Evolutionary conservation across 1,140 invertebrate species (phyloP).

Genomic region (Drepana arcuata): DNA sequence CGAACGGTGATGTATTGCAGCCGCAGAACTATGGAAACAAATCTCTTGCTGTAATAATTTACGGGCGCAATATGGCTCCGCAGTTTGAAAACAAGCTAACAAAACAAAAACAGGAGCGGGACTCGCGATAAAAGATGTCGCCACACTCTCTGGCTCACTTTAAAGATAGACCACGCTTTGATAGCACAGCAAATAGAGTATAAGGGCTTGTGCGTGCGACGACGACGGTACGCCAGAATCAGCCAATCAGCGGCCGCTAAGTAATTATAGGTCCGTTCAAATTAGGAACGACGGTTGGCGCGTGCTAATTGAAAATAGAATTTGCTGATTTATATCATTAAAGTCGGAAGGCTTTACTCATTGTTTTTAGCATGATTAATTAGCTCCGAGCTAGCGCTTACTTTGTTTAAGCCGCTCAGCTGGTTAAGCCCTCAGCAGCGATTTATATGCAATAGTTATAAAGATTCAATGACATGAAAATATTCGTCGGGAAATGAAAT

Average conservation of each 20-base stretch:
- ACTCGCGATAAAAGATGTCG: slow-evolving; percentile 64
- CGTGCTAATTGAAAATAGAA: slow-evolving; percentile 48
- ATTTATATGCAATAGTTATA: too few relatives aligned
- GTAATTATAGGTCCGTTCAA: slow-evolving; percentile 60
- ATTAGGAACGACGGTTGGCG: slow-evolving; percentile 49
- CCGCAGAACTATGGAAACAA: slow-evolving; percentile 68
- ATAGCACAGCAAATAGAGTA: slow-evolving; percentile 43
- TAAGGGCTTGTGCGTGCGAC: slow-evolving; percentile 11
- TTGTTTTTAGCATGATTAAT: slow-evolving; percentile 19
- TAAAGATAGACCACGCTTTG: slow-evolving; percentile 59
- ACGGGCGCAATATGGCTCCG: slow-evolving; percentile 59
- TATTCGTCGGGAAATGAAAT: too few relatives aligned
- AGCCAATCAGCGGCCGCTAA: slow-evolving; percentile 38
- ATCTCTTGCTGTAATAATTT: slow-evolving; percentile 64
- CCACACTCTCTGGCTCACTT: slow-evolving; percentile 43
- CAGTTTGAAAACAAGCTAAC: slow-evolving; percentile 55
- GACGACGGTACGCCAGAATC: slow-evolving; percentile 6
- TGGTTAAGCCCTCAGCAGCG: not conserved
- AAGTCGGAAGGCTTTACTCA: slow-evolving; percentile 18
- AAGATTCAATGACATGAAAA: too few relatives aligned
- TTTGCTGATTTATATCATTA: slow-evolving; percentile 37
- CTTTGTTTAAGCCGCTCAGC: slow-evolving; percentile 4
- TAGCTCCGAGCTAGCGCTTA: slow-evolving; percentile 12
- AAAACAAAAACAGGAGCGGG: slow-evolving; percentile 55
- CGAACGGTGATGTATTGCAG: slow-evolving; percentile 60